These are phyloP conservation scores for Brachyptera putata DNA, from an alignment of 2,888 invertebrate species.

Conservation along the genomic window DNA sequence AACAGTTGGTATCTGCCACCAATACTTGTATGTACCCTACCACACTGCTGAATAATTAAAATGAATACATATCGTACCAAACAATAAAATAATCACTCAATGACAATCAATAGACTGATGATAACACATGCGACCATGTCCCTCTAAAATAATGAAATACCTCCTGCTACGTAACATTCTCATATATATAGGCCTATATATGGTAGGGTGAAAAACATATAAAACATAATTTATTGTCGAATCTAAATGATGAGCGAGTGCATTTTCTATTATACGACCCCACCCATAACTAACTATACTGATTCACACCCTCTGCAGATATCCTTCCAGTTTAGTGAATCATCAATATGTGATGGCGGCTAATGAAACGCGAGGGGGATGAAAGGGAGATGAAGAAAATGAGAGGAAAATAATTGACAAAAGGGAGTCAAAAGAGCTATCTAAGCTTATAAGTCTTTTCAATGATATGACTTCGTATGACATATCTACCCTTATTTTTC, in stretches of 20 bases:
- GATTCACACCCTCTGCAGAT: slow-evolving; percentile 9
- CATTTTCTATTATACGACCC: background rate
- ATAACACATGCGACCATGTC: too few species aligned
- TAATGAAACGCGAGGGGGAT: slow-evolving; percentile 15
- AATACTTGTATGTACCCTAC: too few species aligned
- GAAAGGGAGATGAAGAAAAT: slow-evolving; percentile 19
- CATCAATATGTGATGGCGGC: slow-evolving; percentile 22
- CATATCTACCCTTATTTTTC: slow-evolving; percentile 13
- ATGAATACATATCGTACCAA: too few species aligned
- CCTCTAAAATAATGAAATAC: too few species aligned
- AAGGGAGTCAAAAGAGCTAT: slow-evolving; percentile 16
- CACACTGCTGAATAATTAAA: too few species aligned
- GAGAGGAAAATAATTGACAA: slow-evolving; percentile 27
- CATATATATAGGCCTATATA: too few species aligned
- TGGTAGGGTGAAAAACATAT: too few species aligned
- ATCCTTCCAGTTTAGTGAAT: slow-evolving; percentile 20
- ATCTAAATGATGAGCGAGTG: background rate
- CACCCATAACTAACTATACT: background rate
- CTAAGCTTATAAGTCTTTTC: background rate
- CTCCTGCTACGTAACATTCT: too few species aligned
- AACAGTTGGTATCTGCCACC: too few species aligned
- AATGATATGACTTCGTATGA: background rate
- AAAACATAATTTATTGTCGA: too few species aligned
- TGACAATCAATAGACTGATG: too few species aligned
- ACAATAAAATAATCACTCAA: too few species aligned